These are phyloP conservation scores for Nematolebias whitei DNA, from an alignment of 2,113 vertebrate genomes.

Conservation along the genomic window DNA sequence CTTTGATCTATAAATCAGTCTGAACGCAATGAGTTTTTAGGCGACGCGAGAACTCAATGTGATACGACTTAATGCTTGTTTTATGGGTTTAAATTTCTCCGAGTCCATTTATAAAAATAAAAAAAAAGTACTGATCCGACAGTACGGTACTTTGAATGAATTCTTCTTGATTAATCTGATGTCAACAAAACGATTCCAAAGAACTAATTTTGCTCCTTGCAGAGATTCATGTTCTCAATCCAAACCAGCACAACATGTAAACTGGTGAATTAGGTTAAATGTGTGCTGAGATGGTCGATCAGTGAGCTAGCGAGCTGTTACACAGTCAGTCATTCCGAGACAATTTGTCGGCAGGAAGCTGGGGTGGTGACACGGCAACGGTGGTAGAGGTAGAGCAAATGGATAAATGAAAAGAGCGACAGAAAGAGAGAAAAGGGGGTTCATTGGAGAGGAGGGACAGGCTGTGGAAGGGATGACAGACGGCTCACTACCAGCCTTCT, in stretches of 20 bases:
- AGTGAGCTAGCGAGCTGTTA: conserved; percentile 60
- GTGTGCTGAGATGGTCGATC: conserved; percentile 34
- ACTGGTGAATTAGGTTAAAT: conserved; percentile 19
- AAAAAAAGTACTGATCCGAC: conserved; percentile 34
- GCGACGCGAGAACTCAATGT: conserved; percentile 28
- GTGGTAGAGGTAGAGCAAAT: conserved; percentile 20
- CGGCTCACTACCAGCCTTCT: conserved; percentile 59
- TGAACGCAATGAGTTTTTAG: conserved; percentile 32
- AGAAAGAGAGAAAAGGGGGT: conserved; percentile 15
- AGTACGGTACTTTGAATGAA: conserved; percentile 25
- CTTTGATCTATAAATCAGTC: conserved; percentile 43
- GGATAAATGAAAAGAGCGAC: conserved; percentile 8
- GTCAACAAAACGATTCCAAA: conserved; percentile 16
- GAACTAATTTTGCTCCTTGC: conserved; percentile 4
- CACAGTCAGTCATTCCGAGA: conserved; percentile 54
- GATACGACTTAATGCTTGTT: conserved; percentile 45
- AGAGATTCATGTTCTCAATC: conserved; percentile 13
- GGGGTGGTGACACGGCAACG: conserved; percentile 48
- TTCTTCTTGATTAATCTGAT: conserved; percentile 15
- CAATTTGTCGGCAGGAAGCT: conserved; percentile 49
- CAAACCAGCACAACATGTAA: conserved; percentile 13
- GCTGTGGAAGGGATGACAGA: conserved; percentile 51
- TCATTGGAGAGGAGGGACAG: conserved; percentile 5
- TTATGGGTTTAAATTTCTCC: conserved; percentile 51
- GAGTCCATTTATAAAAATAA: conserved; percentile 39